These are phyloP conservation scores for Anarhynchus alexandrinus DNA, from an alignment of 2,113 vertebrate genomes.

Conservation along the genomic window DNA sequence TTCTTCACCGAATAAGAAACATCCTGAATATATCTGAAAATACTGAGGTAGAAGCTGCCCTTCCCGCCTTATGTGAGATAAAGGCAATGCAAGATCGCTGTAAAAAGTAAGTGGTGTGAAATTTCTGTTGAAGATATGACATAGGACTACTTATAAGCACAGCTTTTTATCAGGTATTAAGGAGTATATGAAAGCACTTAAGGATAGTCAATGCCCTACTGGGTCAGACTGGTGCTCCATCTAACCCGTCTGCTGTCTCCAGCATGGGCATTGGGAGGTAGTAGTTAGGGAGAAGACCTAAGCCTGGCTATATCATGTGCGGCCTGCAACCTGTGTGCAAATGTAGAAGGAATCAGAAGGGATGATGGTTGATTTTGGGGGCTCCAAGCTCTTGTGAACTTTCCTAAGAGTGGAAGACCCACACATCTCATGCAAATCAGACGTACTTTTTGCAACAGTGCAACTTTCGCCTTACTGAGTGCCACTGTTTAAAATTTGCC, in stretches of 20 bases:
- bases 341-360: background rate
- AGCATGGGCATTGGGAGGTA: accelerated
- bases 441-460: background rate
- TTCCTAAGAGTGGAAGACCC: too few species aligned
- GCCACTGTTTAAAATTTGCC: background rate
- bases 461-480: background rate
- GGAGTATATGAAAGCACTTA: background rate
- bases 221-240: background rate
- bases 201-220: background rate
- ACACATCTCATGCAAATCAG: too few species aligned
- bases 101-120: conserved; percentile 73
- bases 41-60: conserved; percentile 49
- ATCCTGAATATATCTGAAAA: conserved; percentile 72
- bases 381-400: background rate
- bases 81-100: conserved; percentile 81
- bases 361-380: background rate
- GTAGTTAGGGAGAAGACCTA: background rate
- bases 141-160: background rate
- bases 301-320: accelerated
- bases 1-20: conserved; percentile 77
- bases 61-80: conserved; percentile 78
- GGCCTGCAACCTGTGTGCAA: background rate
- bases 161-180: background rate
- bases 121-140: background rate
- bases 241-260: background rate